Base-by-base conservation (phyloP, 2,888 invertebrate genomes). In the Euphydryas editha region DNA sequence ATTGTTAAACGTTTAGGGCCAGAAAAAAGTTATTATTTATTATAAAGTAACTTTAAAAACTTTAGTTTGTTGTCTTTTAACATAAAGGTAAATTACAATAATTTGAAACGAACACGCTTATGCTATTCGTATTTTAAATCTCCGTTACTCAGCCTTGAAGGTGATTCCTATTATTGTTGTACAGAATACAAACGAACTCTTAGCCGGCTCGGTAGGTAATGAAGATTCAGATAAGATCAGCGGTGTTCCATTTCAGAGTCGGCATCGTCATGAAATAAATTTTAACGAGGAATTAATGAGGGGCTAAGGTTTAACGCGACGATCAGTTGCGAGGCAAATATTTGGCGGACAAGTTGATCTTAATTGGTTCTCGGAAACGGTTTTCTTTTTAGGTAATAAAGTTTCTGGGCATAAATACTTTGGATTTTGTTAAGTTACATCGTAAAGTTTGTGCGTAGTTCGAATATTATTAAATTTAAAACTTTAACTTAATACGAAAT, bases 201-300 rank as follows among this genome's bases (percentile, higher is more conserved):
- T 63, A 36, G 39, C 58, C 54, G 57, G 36, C 18, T 51, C 44
- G 37, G 56, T 62, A 59, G 49, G 62, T 62, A 63, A 68, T 63
- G 63, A 59, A 66, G 68, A 68, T 66, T 67, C 37, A 69, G 69
- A 69, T 75, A 68, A 66, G 63, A 69, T 71, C 70, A 55, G 64
- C 67, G 57, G 64, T 72, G 68, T 73, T 73, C 70, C 71, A 73
- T 70, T 67, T 59, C 61, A 51, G 65, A 72, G 67, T 67, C 72
- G 65, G 58, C 67, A 44, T 42, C 65, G 69, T 67, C 70, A 49
- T 68, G 69, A 71, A 79, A 84, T 81, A 83, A 83, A 82, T 83
- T 78, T 81, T 84, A 83, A 84, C 78, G 85, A 84, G 80, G 78
- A 81, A 80, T 84, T 87, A 88, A 87, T 83, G 82, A 85, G 81